A percentile compares a stretch with the other conserved stretches of the same genome.
phyloP scores from a whole-genome alignment of 2,797 vertebrate genomes.

The Chrosomus eos region DNA sequence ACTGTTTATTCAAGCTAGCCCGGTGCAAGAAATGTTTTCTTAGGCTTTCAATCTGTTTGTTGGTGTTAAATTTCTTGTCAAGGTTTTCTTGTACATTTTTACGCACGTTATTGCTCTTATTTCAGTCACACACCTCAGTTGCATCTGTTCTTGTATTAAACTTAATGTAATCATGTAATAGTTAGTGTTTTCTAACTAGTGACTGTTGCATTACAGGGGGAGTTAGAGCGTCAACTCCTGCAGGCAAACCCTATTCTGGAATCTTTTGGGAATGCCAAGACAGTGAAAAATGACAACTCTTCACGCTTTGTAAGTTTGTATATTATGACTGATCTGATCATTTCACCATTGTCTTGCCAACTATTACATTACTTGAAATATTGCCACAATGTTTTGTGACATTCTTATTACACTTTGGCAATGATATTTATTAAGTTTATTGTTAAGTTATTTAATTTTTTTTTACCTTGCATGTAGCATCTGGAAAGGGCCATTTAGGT shows the following conservation, averaged over 20 bases:
- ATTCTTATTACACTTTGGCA: background rate
- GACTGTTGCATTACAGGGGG: constrained; percentile 80
- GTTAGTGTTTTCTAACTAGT: constrained; percentile 25
- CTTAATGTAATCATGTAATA: background rate
- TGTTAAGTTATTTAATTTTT: background rate
- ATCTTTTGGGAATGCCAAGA: constrained; percentile 98
- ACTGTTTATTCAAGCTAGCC: background rate
- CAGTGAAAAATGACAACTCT: constrained; percentile 99
- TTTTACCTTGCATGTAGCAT: background rate
- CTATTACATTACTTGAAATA: background rate
- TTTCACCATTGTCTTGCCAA: background rate
- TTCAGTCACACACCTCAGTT: constrained; percentile 3
- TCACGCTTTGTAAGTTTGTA: constrained; percentile 95
- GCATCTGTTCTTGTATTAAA: background rate
- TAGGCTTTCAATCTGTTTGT: background rate
- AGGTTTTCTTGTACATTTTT: background rate
- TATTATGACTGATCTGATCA: constrained; percentile 67
- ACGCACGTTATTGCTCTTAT: background rate
- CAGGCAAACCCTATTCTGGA: constrained; percentile 99
- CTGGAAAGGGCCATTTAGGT: background rate
- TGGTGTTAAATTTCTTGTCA: background rate
- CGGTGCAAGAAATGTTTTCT: background rate
- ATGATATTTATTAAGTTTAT: background rate
- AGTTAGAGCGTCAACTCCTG: constrained; percentile 95
- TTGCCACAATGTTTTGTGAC: background rate